Base-by-base conservation (phyloP, 2,888 invertebrate genomes). In the Phania funesta region DNA sequence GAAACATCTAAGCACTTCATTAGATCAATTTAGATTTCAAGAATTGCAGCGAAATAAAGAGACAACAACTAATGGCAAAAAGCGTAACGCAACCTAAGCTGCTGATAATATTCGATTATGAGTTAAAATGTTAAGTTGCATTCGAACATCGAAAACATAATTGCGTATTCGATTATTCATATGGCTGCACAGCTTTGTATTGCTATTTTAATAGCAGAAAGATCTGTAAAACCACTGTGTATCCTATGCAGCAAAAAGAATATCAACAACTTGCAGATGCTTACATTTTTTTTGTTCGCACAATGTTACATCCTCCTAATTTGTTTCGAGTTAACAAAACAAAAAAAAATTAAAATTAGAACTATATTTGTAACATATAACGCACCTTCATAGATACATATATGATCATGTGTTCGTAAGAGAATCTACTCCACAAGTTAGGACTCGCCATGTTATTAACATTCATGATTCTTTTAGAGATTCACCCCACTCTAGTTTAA, bases 291-390 rank as follows among this genome's bases (percentile, higher is more conserved):
- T 24, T 60, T 46, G 22, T 46, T 13, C 13, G 13, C 38, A 64
- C 52, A 50, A 58, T 65, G 50, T 58, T 71, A 65, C 46, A 74
- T 77, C 73, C 67, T 62, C 50, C 64, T 77, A 82, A 82, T 82
- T 78, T 82, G 82, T 82, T 81, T 78, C 22, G 64, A 44, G 74
- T 74, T 77, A 70, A 78, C 56, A 71, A 50, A 16, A 6, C 7
- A 44, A 6, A 16, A 18, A 44, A 16, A 26, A 48, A 38, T 41
- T 9, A 60, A 68, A 50, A 65, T 74, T 35, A 18, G 64, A 52
- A 44, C 58, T 35, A 46, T 35, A 48, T 32, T 29, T n/a, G 35
- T 52, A 78, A 26, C 46, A 71, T 22, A 38, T 71, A 46, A 65
- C 62, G n/a, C n/a, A 56, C 8, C 18, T 52, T 38, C 32, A 70